phyloP scores from a whole-genome alignment of 2,888 invertebrate genomes.

The Drosophila meridionalis region DNA sequence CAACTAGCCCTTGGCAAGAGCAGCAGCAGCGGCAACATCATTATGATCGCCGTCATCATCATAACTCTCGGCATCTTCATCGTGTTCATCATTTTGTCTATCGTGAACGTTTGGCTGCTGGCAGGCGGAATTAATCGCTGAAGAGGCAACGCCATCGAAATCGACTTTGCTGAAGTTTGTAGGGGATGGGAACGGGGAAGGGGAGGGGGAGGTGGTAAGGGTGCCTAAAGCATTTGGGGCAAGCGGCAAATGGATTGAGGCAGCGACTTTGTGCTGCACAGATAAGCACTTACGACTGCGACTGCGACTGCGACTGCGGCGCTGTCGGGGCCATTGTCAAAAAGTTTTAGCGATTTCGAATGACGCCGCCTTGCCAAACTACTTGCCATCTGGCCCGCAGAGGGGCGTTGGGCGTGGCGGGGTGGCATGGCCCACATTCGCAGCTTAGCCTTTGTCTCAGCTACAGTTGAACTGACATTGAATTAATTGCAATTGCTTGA shows the following conservation, averaged over 20 bases:
- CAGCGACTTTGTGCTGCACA: constrained; percentile 57
- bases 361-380: constrained; percentile 54
- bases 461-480: constrained; percentile 65
- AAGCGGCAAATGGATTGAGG: constrained; percentile 59
- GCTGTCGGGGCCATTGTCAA: constrained; percentile 58
- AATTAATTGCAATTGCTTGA: constrained; percentile 63
- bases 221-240: constrained; percentile 8
- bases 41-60: constrained; percentile 16
- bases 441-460: constrained; percentile 61
- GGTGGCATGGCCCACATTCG: constrained; percentile 18
- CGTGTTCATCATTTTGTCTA: constrained; percentile 14
- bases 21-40: constrained; percentile 10
- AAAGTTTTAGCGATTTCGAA: constrained; percentile 67
- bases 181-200: background rate
- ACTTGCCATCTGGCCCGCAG: constrained; percentile 51
- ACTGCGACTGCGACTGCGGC: constrained; percentile 37
- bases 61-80: constrained; percentile 7
- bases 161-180: constrained; percentile 40
- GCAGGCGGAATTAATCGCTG: constrained; percentile 57
- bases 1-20: constrained; percentile 15
- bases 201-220: background rate
- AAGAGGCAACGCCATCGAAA: constrained; percentile 42
- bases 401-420: background rate
- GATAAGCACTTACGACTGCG: constrained; percentile 55
- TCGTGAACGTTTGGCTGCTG: constrained; percentile 30